Percentiles rank a stretch among this genome's conserved stretches.
These are phyloP conservation scores for Holocentrus rufus DNA, from an alignment of 2,797 vertebrate species.

Conservation along the genomic window DNA sequence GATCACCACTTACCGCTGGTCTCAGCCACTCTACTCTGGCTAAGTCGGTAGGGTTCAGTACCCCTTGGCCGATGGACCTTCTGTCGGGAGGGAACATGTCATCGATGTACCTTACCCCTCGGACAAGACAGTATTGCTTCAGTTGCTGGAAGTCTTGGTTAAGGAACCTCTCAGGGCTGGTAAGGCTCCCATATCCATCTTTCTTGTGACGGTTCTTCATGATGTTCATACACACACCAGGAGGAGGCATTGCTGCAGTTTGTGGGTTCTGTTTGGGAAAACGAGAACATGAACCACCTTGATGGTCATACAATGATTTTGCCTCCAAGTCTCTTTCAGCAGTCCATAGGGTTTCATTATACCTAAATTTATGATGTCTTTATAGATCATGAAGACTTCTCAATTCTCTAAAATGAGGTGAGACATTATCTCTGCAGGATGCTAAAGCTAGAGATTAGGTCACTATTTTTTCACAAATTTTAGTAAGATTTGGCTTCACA, in stretches of 20 bases:
- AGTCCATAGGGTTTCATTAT: no score
- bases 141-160: constrained; percentile 74
- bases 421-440: no score
- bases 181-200: constrained; percentile 61
- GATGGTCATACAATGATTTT: no score
- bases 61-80: constrained; percentile 67
- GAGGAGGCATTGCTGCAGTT: constrained; percentile 69
- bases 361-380: no score
- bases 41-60: constrained; percentile 56
- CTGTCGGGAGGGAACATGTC: constrained; percentile 74
- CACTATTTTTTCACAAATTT: no score
- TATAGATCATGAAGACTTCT: no score
- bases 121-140: constrained; percentile 57
- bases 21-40: constrained; percentile 73
- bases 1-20: constrained; percentile 76
- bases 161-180: constrained; percentile 68
- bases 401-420: no score
- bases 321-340: no score
- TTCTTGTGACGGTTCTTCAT: constrained; percentile 69
- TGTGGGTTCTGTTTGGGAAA: constrained; percentile 2
- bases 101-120: constrained; percentile 65
- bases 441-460: no score
- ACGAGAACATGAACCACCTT: no score
- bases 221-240: constrained; percentile 75
- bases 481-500: no score